Conservation (phyloP, 2,888 invertebrate species). For the Unio pictorum region DNA sequence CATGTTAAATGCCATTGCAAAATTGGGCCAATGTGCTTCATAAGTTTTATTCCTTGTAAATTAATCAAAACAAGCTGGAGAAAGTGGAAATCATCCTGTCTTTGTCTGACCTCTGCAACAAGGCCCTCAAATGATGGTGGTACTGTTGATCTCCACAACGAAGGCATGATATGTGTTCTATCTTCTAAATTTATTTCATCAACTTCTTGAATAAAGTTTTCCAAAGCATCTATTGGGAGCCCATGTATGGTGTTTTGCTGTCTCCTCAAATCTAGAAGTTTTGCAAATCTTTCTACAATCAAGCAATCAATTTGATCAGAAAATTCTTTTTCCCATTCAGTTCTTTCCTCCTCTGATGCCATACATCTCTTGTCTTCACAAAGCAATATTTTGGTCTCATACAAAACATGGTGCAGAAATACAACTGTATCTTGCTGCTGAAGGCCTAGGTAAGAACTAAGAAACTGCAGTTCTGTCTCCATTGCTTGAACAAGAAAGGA, state of each 20-base stretch:
- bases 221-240: background rate
- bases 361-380: background rate
- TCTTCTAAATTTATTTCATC: background rate
- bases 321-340: constrained; percentile 12
- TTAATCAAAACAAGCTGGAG: constrained; percentile 11
- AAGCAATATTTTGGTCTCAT: background rate
- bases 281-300: constrained; percentile 5
- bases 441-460: constrained; percentile 1
- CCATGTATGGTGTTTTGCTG: background rate
- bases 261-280: background rate
- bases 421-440: background rate
- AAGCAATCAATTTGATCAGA: background rate
- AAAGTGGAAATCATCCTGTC: constrained; percentile 9
- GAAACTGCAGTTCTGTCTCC: constrained; percentile 1
- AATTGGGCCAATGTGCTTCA: constrained; percentile 24
- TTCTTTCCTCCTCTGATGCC: background rate
- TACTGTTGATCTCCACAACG: too few relatives aligned
- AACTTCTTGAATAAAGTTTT: background rate
- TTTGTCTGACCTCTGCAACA: constrained; percentile 7
- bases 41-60: constrained; percentile 11
- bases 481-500: background rate
- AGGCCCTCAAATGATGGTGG: background rate
- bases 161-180: too few relatives aligned
- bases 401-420: constrained; percentile 13
- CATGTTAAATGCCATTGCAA: constrained; percentile 37